Evolutionary conservation across 2,797 vertebrate species (phyloP), one percentile per base, ranked within the genome.

Genomic region (Spinus pinus): DNA sequence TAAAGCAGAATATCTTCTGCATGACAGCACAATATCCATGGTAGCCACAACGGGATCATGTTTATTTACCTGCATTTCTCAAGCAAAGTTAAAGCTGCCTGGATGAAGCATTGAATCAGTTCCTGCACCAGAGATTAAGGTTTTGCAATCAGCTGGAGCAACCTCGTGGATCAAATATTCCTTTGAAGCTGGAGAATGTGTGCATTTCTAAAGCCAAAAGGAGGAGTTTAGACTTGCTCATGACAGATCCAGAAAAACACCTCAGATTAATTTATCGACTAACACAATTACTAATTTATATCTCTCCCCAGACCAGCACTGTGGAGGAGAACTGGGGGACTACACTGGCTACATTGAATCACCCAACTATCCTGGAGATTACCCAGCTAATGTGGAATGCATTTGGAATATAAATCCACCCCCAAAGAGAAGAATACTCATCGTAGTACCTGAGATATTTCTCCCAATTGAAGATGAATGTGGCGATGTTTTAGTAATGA

Each of bases 381-480:
- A 99, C 96, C 99, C 99, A 0, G 99, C 99, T 80, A 99, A 99
- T 0, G 98, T 99, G 10, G 98, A 99, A 95, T 99, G 99, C 28
- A 98, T 99, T 74, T 99, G 99, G 99, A 99, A 99, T 92, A 99
- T 99, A 87, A 98, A 98, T 30, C 99, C 99, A 2, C 99, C 99
- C 5, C 98, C 99, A 81, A 99, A 99, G 95, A 98, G 99, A 64
- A 97, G 99, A 88, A 99, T 99, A 95, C 99, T 99, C 86, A 99
- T 99, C 0, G 99, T 99, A 62, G 99, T 99, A 51, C 99, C 99
- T 0, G 99, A 99, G 98, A 99, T 99, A 96, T 99, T 99, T 97
- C 98, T 99, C 28, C 99, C 99, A 14, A 99, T 99, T 3, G 99
- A 99, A 96, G 99, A 99, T 11, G 99, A 99, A 94, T 99, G 99